Base-by-base conservation (phyloP, 1,140 invertebrate species). In the Ooceraea biroi region DNA sequence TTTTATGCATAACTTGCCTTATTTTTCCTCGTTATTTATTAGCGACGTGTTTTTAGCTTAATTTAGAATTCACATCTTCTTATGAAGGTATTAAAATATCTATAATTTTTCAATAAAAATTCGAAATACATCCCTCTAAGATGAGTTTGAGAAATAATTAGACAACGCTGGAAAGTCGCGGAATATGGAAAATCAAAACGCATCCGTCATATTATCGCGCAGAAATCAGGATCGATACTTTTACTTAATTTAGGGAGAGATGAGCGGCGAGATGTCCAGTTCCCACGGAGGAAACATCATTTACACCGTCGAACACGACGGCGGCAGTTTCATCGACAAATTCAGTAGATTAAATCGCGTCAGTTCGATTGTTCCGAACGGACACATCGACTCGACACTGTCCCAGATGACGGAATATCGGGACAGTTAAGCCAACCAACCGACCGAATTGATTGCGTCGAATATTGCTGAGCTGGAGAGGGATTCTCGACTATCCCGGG, bases 331-430 rank as follows among this genome's bases (percentile, higher is more conserved):
- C 76, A 27, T 58, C 48, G 76, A 58, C 65, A 69, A 80, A 80
- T 80, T 80, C 36, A 71, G 65, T 80, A 80, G 76, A 80, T 80
- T 71, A 80, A 80, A 80, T 80, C 76, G 65, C 65, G 76, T 36
- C 65, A 80, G 65, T 69, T 57, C 57, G 76, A 80, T 71, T 71
- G 76, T 80, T 78, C 22, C 65, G 65, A 71, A 80, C 76, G 57
- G 76, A 69, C 65, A 80, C 52, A 65, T 69, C 65, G 65, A 80
- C 65, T 71, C 65, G 50, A 80, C 48, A 69, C 65, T 71, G 30
- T 69, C 50, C 65, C 50, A 80, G 76, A 80, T 80, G 76, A 80
- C 76, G 76, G 65, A 80, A 80, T 80, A 71, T 80, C 50, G 76
- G 65, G 65, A 71, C 76, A 27, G 76, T 80, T 80, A 80, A 71